Evolutionary conservation across 2,113 vertebrate species (phyloP).

Genomic region (Gavialis gangeticus): DNA sequence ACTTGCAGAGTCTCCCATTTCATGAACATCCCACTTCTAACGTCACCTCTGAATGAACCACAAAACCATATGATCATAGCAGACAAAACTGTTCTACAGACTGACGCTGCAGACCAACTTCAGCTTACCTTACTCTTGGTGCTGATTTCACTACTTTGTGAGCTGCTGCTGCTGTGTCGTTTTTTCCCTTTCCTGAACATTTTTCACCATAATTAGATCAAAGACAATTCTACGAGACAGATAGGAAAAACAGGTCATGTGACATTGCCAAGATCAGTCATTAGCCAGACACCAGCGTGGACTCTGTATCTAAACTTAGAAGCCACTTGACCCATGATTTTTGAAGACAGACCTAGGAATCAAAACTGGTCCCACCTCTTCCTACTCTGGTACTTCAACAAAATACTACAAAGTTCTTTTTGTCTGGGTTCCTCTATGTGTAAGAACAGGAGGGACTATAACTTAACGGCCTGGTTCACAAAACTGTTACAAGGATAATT

Average conservation of each 20-base stretch:
- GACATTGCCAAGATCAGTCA: neutral
- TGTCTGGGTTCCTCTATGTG: neutral
- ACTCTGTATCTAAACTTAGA: neutral
- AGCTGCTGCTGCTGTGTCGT: constrained; percentile 98
- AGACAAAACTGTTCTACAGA: neutral
- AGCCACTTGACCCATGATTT: neutral
- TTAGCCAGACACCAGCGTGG: neutral
- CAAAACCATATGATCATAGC: neutral
- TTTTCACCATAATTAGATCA: constrained; percentile 83
- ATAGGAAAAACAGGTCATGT: neutral
- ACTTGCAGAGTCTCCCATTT: neutral
- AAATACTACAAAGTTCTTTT: neutral
- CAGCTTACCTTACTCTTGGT: constrained; percentile 95
- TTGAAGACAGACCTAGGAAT: rapidly evolving
- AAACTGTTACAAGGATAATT: neutral
- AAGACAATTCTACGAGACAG: constrained; percentile 9
- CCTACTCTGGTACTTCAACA: neutral
- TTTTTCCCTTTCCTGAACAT: constrained; percentile 99
- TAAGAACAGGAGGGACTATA: neutral
- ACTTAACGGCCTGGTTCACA: neutral
- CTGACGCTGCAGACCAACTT: rapidly evolving
- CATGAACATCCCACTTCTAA: neutral
- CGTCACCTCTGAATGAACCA: rapidly evolving
- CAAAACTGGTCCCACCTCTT: neutral
- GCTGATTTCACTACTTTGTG: constrained; percentile 98